phyloP scores from a whole-genome alignment of 2,113 vertebrate genomes.

The Noctilio leporinus region DNA sequence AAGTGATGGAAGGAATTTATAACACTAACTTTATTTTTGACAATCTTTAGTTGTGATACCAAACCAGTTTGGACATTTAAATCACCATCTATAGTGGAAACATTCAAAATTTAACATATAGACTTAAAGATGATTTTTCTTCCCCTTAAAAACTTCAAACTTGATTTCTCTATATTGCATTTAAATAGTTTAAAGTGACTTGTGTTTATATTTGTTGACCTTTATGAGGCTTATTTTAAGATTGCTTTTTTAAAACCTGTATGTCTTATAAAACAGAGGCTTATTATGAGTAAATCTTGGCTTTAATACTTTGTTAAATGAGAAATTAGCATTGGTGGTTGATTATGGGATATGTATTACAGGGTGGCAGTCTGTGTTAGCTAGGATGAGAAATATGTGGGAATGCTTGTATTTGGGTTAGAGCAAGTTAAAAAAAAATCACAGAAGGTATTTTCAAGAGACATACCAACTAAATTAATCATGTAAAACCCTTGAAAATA shows the following conservation, averaged over 20 bases:
- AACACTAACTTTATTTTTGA: not conserved
- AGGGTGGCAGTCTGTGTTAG: not conserved
- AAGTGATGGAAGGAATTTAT: not conserved
- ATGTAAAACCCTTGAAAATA: not conserved
- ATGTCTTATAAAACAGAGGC: not conserved
- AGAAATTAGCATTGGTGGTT: not conserved
- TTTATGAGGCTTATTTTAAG: constrained; percentile 11
- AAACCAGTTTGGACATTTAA: not conserved
- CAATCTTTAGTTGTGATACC: not conserved
- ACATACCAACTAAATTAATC: not conserved
- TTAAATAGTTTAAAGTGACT: not conserved
- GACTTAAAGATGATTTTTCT: not conserved
- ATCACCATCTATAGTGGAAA: not conserved
- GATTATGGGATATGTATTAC: not conserved
- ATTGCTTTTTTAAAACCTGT: not conserved
- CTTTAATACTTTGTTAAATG: not conserved
- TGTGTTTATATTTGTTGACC: not conserved
- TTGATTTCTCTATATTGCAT: not conserved
- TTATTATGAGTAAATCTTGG: constrained; percentile 2
- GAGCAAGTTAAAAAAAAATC: not conserved
- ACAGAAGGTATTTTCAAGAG: not conserved
- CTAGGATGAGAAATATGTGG: not conserved
- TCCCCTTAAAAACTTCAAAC: not conserved
- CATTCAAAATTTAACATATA: not conserved
- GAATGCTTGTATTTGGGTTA: not conserved